Evolutionary conservation across 2,888 invertebrate genomes (phyloP).

Genomic region (Apodemia duryi): DNA sequence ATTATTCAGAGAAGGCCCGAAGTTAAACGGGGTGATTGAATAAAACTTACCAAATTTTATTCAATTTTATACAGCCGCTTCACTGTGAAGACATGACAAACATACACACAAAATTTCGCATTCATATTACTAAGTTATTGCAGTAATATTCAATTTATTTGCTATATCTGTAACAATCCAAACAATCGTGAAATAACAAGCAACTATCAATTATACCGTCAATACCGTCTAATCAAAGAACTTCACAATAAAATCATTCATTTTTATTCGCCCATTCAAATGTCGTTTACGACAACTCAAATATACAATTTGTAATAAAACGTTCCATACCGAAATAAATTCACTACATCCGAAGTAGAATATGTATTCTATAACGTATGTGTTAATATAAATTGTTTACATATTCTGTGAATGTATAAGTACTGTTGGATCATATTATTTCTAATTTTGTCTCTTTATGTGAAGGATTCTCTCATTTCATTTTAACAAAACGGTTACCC

Average conservation of each 20-base stretch:
- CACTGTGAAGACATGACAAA: no score
- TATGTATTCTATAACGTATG: background rate
- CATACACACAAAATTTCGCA: no score
- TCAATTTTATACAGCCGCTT: no score
- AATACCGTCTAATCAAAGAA: no score
- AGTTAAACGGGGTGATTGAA: no score
- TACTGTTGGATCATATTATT: constrained; percentile 8
- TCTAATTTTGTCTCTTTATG: constrained; percentile 1
- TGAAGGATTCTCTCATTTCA: background rate
- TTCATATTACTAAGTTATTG: no score
- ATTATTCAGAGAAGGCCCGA: no score
- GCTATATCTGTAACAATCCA: no score
- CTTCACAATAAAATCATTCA: background rate
- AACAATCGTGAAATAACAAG: no score
- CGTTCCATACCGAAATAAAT: background rate
- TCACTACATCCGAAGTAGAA: background rate
- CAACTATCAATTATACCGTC: no score
- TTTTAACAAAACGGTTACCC: background rate
- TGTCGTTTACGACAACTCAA: background rate
- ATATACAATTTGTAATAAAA: constrained; percentile 4
- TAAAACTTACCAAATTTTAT: no score
- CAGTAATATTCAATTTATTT: no score
- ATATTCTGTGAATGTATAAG: background rate
- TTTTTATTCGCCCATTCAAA: background rate
- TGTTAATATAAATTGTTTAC: constrained; percentile 14